A percentile compares a stretch with the other conserved stretches of the same genome.
phyloP scores from a whole-genome alignment of 2,113 vertebrate genomes.

The Pogona vitticeps region DNA sequence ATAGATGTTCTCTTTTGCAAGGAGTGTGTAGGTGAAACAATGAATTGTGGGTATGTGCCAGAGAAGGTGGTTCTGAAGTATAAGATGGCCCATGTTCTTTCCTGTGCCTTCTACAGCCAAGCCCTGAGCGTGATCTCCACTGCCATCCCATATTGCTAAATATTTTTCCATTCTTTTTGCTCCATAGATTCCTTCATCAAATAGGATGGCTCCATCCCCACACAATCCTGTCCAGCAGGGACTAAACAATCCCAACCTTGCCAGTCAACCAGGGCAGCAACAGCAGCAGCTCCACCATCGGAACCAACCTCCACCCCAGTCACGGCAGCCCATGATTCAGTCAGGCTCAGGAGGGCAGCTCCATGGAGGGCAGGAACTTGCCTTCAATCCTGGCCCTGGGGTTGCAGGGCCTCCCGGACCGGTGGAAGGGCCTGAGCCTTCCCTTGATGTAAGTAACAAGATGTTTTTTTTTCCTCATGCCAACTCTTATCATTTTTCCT shows the following conservation, averaged over 20 bases:
- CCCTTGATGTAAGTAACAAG: conserved; percentile 86
- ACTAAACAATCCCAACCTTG: conserved; percentile 74
- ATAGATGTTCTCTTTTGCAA: no score
- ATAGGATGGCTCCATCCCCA: conserved; percentile 81
- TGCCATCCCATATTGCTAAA: neutral
- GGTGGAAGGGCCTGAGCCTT: conserved; percentile 85
- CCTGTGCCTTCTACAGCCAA: neutral
- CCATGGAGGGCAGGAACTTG: conserved; percentile 56
- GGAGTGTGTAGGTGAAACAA: no score
- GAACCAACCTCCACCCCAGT: conserved; percentile 53
- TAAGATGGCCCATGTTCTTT: neutral
- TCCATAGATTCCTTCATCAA: conserved; percentile 76
- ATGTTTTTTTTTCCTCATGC: neutral
- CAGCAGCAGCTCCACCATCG: conserved; percentile 74
- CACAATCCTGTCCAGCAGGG: conserved; percentile 82
- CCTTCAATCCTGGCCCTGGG: conserved; percentile 77
- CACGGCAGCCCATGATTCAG: conserved; percentile 75
- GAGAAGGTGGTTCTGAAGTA: neutral
- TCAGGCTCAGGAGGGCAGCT: neutral
- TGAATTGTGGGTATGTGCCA: no score
- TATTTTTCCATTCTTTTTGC: rapidly evolving
- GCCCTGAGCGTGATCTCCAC: no score
- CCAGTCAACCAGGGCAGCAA: conserved; percentile 71
- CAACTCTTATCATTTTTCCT: neutral
- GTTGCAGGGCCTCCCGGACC: conserved; percentile 66